Evolutionary conservation across 2,888 invertebrate genomes (phyloP), one percentile per base, ranked within the genome.

Genomic region (Aethes cnicana): DNA sequence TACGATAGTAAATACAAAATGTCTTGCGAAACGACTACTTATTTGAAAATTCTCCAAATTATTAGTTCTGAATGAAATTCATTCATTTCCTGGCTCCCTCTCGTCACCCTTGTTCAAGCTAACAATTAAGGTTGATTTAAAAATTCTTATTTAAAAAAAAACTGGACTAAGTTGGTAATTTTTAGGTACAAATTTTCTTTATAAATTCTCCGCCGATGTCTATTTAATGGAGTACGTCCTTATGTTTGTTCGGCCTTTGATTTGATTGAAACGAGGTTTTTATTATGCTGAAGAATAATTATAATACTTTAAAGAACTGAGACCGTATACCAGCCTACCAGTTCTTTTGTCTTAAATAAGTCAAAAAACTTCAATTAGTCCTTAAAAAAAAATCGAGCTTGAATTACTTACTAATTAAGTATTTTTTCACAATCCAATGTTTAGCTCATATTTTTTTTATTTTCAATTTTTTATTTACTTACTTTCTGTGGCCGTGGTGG

Each of bases 111-210:
- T 58, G 25, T 47, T 59, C 68, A 59, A 43, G 63, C 73, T 72
- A 85, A 83, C 87, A 88, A 88, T 88, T 87, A 88, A 82, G 84
- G 76, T 70, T 59, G 76, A 82, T 77, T 85, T 84, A 71, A 71
- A 76, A 72, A 72, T 71, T 73, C 77, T 83, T 83, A 77, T 80
- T 81, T 79, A 80, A 81, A 74, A 74, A 65, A 54, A 68, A 58
- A 55, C 68, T 66, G 65, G 62, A 67, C 67, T 65, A 74, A 74
- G 80, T 78, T 77, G 80, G 81, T 82, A 87, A 87, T 87, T 86
- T 80, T n/a, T n/a, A n/a, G n/a, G 82, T 83, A 74, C 68, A 78
- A 84, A 77, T 81, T 81, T 82, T 82, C 81, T 82, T 81, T 77
- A 71, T 74, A 81, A 39, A 83, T 72, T 76, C 79, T 72, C 63